These are phyloP conservation scores for Dinocampus coccinellae DNA, from an alignment of 2,888 invertebrate species.

Conservation along the genomic window DNA sequence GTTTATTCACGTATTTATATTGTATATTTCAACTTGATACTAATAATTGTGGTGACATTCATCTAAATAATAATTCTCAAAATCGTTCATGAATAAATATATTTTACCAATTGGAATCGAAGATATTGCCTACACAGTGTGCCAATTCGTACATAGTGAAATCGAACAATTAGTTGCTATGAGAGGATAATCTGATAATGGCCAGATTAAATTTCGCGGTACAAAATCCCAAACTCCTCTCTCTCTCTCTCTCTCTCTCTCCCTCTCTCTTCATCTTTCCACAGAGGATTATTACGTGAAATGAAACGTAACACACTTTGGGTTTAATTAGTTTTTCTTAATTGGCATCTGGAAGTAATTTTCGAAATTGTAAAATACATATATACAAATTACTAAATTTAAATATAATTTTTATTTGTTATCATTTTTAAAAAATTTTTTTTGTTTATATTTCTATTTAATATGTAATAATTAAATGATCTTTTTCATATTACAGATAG, in stretches of 20 bases:
- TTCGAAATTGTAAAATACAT: constrained; percentile 44
- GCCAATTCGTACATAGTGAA: constrained; percentile 42
- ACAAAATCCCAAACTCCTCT: background rate
- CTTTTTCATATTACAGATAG: too few relatives aligned
- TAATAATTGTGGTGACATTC: background rate
- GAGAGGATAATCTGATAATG: constrained; percentile 54
- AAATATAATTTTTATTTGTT: constrained; percentile 6
- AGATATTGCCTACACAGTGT: constrained; percentile 12
- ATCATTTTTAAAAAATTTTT: background rate
- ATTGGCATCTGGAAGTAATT: constrained; percentile 55
- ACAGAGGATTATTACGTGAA: constrained; percentile 43
- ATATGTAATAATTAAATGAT: too few relatives aligned
- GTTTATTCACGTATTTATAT: background rate
- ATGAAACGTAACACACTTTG: constrained; percentile 35
- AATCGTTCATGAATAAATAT: constrained; percentile 10
- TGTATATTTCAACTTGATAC: background rate
- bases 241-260: too few relatives aligned
- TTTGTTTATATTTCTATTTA: background rate
- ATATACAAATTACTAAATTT: constrained; percentile 33
- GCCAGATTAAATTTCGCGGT: constrained; percentile 63
- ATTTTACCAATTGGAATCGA: constrained; percentile 21
- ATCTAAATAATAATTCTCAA: constrained; percentile 4
- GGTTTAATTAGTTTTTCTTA: constrained; percentile 66
- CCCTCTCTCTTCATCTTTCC: too few relatives aligned
- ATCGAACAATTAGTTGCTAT: constrained; percentile 58